phyloP scores from a whole-genome alignment of 2,797 vertebrate genomes.

The Kryptolebias ocellatus region DNA sequence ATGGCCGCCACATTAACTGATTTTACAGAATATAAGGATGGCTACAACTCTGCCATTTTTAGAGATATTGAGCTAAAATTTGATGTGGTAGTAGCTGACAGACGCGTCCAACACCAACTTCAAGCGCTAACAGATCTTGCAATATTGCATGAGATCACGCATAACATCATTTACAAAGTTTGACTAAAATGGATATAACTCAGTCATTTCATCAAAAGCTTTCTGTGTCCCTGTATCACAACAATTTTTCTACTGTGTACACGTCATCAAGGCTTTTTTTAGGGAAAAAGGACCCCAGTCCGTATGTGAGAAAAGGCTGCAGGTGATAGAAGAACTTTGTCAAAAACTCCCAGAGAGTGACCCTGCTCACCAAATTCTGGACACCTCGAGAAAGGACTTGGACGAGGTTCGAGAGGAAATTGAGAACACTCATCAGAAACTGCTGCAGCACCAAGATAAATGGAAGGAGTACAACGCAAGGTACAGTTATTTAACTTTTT shows the following conservation, averaged over 20 bases:
- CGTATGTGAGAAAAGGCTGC: conserved; percentile 91
- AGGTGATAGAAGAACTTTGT: conserved; percentile 92
- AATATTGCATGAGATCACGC: no score
- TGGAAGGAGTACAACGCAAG: conserved; percentile 91
- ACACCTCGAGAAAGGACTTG: conserved; percentile 77
- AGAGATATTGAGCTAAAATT: no score
- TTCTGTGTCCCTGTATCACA: neutral
- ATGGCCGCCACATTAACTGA: no score
- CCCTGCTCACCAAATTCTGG: conserved; percentile 79
- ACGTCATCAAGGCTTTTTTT: conserved; percentile 87
- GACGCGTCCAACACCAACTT: no score
- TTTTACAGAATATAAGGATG: no score
- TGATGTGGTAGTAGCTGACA: no score
- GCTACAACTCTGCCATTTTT: no score
- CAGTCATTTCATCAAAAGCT: neutral
- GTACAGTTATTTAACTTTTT: conserved; percentile 60
- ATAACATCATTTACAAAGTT: no score
- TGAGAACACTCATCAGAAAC: conserved; percentile 81
- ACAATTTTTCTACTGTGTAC: neutral
- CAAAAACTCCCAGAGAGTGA: conserved; percentile 89
- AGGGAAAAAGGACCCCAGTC: conserved; percentile 90
- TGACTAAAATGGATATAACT: no score
- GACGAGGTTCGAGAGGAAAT: conserved; percentile 87
- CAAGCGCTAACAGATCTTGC: no score
- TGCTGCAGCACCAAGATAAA: conserved; percentile 89